These are phyloP conservation scores for Poecilia picta DNA, from an alignment of 2,797 vertebrate genomes.

Conservation along the genomic window DNA sequence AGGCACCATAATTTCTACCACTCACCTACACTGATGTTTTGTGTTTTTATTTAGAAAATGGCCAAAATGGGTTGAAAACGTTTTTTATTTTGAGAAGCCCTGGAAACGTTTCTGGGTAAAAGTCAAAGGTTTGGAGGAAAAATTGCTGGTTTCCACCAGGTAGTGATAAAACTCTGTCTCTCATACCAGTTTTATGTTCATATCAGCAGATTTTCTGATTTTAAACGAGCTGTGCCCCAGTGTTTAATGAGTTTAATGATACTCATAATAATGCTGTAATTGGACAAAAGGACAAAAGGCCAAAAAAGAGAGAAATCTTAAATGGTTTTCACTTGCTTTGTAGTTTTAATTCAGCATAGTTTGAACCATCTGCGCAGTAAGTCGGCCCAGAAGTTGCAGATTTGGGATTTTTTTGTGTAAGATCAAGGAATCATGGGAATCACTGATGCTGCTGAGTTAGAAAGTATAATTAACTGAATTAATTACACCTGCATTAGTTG, in stretches of 20 bases:
- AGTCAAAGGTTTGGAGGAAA: background rate
- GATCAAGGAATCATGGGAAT: background rate
- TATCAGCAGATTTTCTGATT: background rate
- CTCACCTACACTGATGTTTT: background rate
- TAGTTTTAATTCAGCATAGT: background rate
- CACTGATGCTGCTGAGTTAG: background rate
- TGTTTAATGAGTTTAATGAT: background rate
- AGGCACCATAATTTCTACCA: background rate
- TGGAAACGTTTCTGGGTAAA: background rate
- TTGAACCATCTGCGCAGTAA: background rate
- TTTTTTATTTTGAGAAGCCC: background rate
- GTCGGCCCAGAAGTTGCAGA: background rate
- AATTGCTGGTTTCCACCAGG: background rate
- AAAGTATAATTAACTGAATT: background rate
- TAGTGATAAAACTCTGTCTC: background rate
- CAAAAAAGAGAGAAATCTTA: background rate
- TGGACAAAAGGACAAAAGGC: background rate
- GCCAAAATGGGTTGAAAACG: background rate
- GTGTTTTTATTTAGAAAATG: background rate
- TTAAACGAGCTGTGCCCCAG: background rate
- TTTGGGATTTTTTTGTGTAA: background rate
- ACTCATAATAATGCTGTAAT: background rate
- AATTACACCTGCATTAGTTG: background rate
- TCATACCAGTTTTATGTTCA: background rate
- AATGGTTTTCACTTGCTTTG: background rate